Base-by-base conservation (phyloP, 2,888 invertebrate genomes). In the Sinopyrophorus schimmeli region DNA sequence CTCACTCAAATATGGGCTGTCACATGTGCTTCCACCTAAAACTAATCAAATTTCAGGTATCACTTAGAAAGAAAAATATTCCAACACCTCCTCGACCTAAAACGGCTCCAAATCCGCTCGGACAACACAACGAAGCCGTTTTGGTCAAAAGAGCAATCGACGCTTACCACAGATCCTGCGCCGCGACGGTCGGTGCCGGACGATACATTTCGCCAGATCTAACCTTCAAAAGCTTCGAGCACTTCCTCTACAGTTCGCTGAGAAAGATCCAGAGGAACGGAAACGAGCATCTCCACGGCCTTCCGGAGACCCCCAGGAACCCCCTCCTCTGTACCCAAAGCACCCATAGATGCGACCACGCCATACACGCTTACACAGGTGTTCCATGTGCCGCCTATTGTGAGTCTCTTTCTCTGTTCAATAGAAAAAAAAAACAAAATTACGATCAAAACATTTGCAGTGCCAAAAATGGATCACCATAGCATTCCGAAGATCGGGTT, bases 1-100 rank as follows among this genome's bases (percentile, higher is more conserved):
- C n/a, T n/a, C n/a, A n/a, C n/a, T n/a, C n/a, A n/a, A n/a, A n/a
- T n/a, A n/a, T n/a, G n/a, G n/a, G n/a, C n/a, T n/a, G n/a, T n/a
- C n/a, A n/a, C n/a, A n/a, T n/a, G n/a, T n/a, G n/a, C n/a, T n/a
- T n/a, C n/a, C n/a, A n/a, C n/a, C n/a, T n/a, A n/a, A n/a, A n/a
- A n/a, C n/a, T n/a, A n/a, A n/a, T n/a, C n/a, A n/a, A n/a, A 46
- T 66, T 77, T 51, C 70, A 86, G 93, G 68, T 94, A 93, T 71
- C 91, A 93, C 63, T 81, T 92, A 65, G 94, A 95, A 72, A 78
- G 93, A 48, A 89, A 92, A 68, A 89, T 95, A 62, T 94, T 96
- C 72, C 92, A 95, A 68, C 93, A 95, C 71, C 78, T 96, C 46
- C 78, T 95, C 65, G 95, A 96, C 68, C 74, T 96, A 39, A 96